Evolutionary conservation across 2,797 vertebrate species (phyloP).

Genomic region (Podargus strigoides): DNA sequence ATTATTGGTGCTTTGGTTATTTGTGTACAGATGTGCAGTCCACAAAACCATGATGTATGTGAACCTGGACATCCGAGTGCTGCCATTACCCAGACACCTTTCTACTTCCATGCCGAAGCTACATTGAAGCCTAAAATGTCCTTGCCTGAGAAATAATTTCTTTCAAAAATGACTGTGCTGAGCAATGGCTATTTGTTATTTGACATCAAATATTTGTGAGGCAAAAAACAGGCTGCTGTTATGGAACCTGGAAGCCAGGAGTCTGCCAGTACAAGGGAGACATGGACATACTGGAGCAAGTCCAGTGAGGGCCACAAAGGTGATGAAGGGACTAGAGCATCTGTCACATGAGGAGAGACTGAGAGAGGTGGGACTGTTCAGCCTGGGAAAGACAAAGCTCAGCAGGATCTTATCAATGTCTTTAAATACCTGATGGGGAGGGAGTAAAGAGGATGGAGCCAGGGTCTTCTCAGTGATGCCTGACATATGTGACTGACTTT

Average conservation of each 20-base stretch:
- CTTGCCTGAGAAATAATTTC: background rate
- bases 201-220: background rate
- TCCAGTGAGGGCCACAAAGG: background rate
- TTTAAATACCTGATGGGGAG: background rate
- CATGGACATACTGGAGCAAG: background rate
- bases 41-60: background rate
- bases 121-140: background rate
- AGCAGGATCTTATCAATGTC: background rate
- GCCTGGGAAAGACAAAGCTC: background rate
- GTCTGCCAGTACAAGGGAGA: background rate
- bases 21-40: background rate
- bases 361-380: background rate
- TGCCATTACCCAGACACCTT: background rate
- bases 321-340: background rate
- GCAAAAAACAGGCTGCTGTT: background rate
- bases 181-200: background rate
- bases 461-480: background rate
- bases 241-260: background rate
- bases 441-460: background rate
- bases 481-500: too few relatives aligned
- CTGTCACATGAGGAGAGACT: accelerated
- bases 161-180: background rate
- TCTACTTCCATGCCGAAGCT: background rate
- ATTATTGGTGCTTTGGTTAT: background rate
- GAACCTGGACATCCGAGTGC: background rate